phyloP scores from a whole-genome alignment of 1,140 invertebrate genomes.

The Drosophila tropicalis region DNA sequence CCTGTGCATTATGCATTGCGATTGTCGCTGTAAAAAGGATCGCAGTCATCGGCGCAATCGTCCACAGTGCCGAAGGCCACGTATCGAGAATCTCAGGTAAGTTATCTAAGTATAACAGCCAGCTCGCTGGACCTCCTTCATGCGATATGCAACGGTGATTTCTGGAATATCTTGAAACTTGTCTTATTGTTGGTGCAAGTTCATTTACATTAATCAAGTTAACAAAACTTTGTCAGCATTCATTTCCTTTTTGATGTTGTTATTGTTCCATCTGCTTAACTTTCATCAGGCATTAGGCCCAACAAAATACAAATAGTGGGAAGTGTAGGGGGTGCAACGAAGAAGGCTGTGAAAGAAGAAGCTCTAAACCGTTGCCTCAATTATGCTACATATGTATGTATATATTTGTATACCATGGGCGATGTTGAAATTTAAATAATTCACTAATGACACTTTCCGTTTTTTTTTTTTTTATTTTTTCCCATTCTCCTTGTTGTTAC shows the following conservation, averaged over 20 bases:
- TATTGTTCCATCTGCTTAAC: background rate
- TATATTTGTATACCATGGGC: slow-evolving; percentile 43
- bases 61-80: slow-evolving; percentile 83
- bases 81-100: slow-evolving; percentile 87
- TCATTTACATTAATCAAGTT: slow-evolving; percentile 55
- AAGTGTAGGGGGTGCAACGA: no score
- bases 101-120: background rate
- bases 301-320: no score
- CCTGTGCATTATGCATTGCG: slow-evolving; percentile 93
- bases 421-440: slow-evolving; percentile 64
- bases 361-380: slow-evolving; percentile 3
- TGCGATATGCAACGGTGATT: slow-evolving; percentile 31
- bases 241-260: slow-evolving; percentile 33
- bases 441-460: slow-evolving; percentile 61
- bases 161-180: background rate
- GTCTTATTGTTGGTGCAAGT: background rate
- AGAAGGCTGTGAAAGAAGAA: background rate
- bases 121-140: background rate
- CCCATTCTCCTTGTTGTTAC: background rate
- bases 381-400: background rate
- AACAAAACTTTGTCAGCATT: slow-evolving; percentile 47
- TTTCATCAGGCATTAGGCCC: background rate
- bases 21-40: slow-evolving; percentile 87
- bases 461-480: slow-evolving; percentile 13
- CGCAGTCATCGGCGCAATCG: slow-evolving; percentile 83